These are phyloP conservation scores for Caenorhabditis inopinata DNA, from an alignment of 1,140 invertebrate genomes.

Conservation along the genomic window DNA sequence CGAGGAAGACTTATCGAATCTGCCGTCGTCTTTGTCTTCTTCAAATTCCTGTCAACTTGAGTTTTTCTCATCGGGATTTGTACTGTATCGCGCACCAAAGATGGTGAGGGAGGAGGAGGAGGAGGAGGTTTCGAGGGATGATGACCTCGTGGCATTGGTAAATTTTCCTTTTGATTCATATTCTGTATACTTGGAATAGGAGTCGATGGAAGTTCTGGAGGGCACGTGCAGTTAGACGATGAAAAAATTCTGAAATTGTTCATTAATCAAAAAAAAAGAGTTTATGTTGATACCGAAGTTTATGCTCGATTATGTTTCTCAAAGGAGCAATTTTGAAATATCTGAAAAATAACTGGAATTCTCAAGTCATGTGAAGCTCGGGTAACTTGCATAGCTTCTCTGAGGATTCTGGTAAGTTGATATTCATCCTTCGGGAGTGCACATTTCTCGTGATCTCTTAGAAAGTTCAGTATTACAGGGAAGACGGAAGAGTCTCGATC, in stretches of 20 bases:
- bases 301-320: slow-evolving; percentile 36
- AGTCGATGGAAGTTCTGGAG: slow-evolving; percentile 37
- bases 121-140: slow-evolving; percentile 6
- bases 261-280: neutral
- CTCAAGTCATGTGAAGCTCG: neutral
- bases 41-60: slow-evolving; percentile 32
- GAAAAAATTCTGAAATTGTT: neutral
- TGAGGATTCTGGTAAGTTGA: slow-evolving; percentile 37
- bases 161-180: slow-evolving; percentile 3
- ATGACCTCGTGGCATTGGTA: neutral
- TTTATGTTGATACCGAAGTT: neutral
- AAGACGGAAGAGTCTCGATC: slow-evolving; percentile 47
- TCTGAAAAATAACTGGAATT: slow-evolving; percentile 5
- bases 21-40: neutral
- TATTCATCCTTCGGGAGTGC: slow-evolving; percentile 49
- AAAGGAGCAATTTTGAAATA: slow-evolving; percentile 25
- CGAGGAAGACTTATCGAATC: slow-evolving; percentile 44
- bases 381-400: slow-evolving; percentile 42
- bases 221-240: neutral
- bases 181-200: neutral
- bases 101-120: neutral
- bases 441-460: slow-evolving; percentile 46
- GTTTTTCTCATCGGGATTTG: slow-evolving; percentile 39
- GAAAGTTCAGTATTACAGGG: slow-evolving; percentile 44
- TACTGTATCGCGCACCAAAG: slow-evolving; percentile 1